Percentiles rank a stretch among this genome's conserved stretches.
phyloP scores from a whole-genome alignment of 2,888 invertebrate genomes.

The Melipona bicolor region DNA sequence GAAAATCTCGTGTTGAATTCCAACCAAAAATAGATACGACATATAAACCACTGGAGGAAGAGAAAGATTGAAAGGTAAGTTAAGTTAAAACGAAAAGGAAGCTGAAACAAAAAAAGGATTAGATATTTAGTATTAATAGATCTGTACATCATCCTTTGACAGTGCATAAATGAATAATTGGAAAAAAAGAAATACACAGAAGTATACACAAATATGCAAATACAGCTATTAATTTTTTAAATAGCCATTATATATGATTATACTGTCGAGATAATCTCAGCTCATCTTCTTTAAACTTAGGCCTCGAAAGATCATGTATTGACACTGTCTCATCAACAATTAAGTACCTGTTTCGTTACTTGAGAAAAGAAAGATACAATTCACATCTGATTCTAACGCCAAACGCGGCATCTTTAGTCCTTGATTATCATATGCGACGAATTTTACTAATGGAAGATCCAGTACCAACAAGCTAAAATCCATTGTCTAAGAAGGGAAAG shows the following conservation, averaged over 20 bases:
- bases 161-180: background rate
- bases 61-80: background rate
- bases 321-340: background rate
- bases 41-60: conserved; percentile 43
- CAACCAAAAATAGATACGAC: conserved; percentile 66
- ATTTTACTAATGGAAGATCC: background rate
- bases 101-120: conserved; percentile 6
- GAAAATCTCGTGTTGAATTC: conserved; percentile 56
- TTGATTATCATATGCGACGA: background rate
- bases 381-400: background rate
- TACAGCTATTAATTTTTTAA: background rate
- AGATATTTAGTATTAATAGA: background rate
- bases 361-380: background rate
- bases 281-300: conserved; percentile 15
- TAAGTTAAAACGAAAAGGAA: conserved; percentile 25
- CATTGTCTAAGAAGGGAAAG: background rate
- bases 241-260: background rate
- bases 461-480: background rate
- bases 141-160: background rate
- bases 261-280: background rate
- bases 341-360: too few relatives aligned
- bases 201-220: background rate
- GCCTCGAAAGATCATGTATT: background rate
- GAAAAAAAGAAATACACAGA: background rate
- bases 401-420: too few relatives aligned